A percentile compares a stretch with the other conserved stretches of the same genome.
These are phyloP conservation scores for Acleris holmiana DNA, from an alignment of 2,888 invertebrate genomes.

Conservation along the genomic window DNA sequence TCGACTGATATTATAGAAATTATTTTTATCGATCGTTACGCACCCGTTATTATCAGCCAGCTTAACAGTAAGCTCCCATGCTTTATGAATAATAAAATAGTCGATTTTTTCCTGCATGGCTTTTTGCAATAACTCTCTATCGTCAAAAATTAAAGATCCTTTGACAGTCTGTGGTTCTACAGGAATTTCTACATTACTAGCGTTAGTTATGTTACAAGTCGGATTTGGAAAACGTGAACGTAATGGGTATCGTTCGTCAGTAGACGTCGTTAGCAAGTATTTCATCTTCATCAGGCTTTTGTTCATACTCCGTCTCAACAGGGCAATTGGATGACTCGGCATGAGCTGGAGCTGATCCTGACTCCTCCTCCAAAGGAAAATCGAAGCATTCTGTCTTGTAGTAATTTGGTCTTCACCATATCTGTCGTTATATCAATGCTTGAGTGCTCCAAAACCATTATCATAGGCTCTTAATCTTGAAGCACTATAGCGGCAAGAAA, in stretches of 20 bases:
- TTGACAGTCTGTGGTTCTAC: conserved; percentile 7
- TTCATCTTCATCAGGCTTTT: too few relatives aligned
- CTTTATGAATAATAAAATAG: conserved; percentile 9
- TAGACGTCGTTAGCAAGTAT: too few relatives aligned
- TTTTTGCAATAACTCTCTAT: conserved; percentile 7
- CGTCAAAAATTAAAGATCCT: conserved; percentile 5
- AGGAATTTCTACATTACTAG: conserved; percentile 3
- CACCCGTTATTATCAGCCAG: too few relatives aligned
- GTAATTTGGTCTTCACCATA: conserved; percentile 35
- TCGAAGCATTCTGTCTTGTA: conserved; percentile 11
- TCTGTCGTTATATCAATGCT: conserved; percentile 32
- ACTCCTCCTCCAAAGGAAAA: background rate
- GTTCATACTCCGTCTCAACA: too few relatives aligned
- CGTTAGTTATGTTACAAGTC: conserved; percentile 3
- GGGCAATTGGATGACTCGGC: too few relatives aligned
- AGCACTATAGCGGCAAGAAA: too few relatives aligned
- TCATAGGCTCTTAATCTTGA: too few relatives aligned
- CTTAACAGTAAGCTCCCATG: conserved; percentile 15
- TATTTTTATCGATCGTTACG: too few relatives aligned
- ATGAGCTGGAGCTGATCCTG: background rate
- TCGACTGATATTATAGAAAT: too few relatives aligned
- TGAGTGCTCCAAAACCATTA: conserved; percentile 35
- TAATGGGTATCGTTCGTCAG: too few relatives aligned
- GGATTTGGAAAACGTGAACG: background rate
- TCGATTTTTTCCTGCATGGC: conserved; percentile 22